A percentile compares a stretch with the other conserved stretches of the same genome.
Evolutionary conservation across 2,113 vertebrate genomes (phyloP).

Genomic region (Rhineura floridana): DNA sequence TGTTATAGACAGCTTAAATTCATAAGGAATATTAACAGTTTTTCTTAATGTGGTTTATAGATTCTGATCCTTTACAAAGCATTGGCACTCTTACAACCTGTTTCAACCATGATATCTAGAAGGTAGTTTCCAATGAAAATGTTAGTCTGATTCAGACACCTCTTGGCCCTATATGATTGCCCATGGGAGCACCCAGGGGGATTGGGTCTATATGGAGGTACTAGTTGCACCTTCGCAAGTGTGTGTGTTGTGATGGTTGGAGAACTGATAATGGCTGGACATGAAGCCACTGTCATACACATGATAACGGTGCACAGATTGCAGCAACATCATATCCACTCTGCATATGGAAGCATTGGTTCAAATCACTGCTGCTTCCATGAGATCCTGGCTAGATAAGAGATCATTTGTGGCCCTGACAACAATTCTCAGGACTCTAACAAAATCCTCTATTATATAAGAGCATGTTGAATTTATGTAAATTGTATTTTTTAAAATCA

Average conservation of each 20-base stretch:
- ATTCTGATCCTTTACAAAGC: neutral
- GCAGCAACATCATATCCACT: neutral
- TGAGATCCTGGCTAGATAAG: neutral
- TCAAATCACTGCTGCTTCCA: neutral
- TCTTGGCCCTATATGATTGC: neutral
- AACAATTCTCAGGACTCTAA: neutral
- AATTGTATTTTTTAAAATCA: too few relatives aligned
- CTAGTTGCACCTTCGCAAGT: too few relatives aligned
- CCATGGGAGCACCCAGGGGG: neutral
- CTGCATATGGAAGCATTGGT: neutral
- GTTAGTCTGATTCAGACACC: neutral
- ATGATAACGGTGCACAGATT: neutral
- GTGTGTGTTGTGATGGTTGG: too few relatives aligned
- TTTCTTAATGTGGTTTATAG: neutral
- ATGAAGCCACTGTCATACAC: neutral
- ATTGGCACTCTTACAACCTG: neutral
- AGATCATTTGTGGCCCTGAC: neutral
- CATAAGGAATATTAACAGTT: neutral
- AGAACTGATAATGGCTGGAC: neutral
- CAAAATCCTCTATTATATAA: neutral
- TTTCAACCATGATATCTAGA: neutral
- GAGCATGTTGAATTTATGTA: neutral
- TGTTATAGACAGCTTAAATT: too few relatives aligned
- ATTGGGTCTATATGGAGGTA: neutral
- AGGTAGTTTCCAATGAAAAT: neutral